phyloP scores from a whole-genome alignment of 2,797 vertebrate genomes.

The Ptychadena robeensis region DNA sequence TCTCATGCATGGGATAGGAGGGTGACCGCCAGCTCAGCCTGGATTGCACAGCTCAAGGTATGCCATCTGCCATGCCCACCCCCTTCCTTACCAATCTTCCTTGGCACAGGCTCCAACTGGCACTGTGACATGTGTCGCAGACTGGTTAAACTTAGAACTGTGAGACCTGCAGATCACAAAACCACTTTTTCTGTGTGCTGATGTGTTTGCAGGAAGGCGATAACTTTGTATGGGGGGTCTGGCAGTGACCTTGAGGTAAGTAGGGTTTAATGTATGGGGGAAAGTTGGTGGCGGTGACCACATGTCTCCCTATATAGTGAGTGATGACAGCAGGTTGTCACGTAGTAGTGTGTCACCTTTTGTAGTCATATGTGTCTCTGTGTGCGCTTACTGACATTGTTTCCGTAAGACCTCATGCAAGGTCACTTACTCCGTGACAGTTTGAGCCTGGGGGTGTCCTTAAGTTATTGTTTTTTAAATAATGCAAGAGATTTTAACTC shows the following conservation, averaged over 20 bases:
- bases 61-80: background rate
- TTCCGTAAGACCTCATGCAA: background rate
- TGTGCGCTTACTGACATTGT: background rate
- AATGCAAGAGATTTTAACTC: too few species aligned
- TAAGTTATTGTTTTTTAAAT: too few species aligned
- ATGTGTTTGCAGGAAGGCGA: too few species aligned
- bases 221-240: too few species aligned
- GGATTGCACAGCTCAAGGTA: conserved; percentile 39
- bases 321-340: background rate
- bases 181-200: too few species aligned
- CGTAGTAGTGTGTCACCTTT: background rate
- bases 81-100: background rate
- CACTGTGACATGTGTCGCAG: too few species aligned
- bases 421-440: background rate
- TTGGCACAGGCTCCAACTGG: background rate
- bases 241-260: background rate
- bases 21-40: background rate
- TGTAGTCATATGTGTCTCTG: background rate
- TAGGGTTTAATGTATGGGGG: too few species aligned
- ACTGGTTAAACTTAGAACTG: too few species aligned
- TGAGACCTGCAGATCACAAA: too few species aligned
- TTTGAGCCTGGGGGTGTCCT: too few species aligned
- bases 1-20: background rate
- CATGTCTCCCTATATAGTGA: too few species aligned
- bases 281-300: too few species aligned